Percentiles rank a stretch among this genome's conserved stretches.
Conservation (phyloP, 2,888 invertebrate genomes). For the Ochropacha duplaris region DNA sequence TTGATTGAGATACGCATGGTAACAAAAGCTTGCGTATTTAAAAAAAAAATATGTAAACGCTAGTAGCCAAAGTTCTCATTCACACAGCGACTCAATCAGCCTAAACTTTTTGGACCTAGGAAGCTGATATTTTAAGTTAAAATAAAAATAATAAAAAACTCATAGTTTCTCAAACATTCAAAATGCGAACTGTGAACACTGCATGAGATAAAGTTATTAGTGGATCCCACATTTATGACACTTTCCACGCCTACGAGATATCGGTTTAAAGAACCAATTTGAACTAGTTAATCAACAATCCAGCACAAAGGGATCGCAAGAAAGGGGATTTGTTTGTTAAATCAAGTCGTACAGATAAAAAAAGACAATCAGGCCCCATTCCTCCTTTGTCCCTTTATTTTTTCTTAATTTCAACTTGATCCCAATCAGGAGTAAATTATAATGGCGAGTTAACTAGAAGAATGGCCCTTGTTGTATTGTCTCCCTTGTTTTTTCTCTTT, state of each 20-base stretch:
- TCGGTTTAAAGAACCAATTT: slow-evolving; percentile 41
- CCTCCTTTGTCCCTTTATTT: slow-evolving; percentile 70
- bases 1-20: too few relatives aligned
- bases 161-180: too few relatives aligned
- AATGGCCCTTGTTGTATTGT: slow-evolving; percentile 75
- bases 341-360: slow-evolving; percentile 75
- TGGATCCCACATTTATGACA: slow-evolving; percentile 4
- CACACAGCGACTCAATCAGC: too few relatives aligned
- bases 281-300: slow-evolving; percentile 54
- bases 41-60: too few relatives aligned
- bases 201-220: background rate
- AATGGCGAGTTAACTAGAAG: slow-evolving; percentile 78
- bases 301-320: slow-evolving; percentile 47
- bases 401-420: slow-evolving; percentile 82
- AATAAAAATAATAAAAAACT: too few relatives aligned
- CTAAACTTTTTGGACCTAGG: too few relatives aligned
- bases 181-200: too few relatives aligned
- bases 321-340: slow-evolving; percentile 69
- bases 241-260: slow-evolving; percentile 20
- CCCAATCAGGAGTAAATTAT: slow-evolving; percentile 82
- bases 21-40: too few relatives aligned
- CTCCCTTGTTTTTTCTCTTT: slow-evolving; percentile 52
- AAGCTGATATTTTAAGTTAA: too few relatives aligned
- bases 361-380: slow-evolving; percentile 60
- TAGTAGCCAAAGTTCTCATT: too few relatives aligned